These are phyloP conservation scores for Sycophaga agraensis DNA, from an alignment of 1,140 invertebrate genomes.

Conservation along the genomic window DNA sequence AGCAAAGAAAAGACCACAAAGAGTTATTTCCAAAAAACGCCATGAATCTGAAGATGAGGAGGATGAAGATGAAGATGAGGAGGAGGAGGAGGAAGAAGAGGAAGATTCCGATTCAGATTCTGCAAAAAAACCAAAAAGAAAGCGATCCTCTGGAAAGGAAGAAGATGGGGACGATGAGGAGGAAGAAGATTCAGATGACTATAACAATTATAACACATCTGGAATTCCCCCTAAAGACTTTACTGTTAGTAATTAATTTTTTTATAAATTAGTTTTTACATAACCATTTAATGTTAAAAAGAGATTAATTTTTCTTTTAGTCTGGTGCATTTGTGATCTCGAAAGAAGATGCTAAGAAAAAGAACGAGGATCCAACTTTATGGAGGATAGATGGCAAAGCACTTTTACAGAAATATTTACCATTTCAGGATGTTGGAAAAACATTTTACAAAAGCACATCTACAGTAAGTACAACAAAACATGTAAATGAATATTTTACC, in stretches of 20 bases:
- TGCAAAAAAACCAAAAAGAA: conserved; percentile 48
- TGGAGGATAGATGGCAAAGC: conserved; percentile 83
- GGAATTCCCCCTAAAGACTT: conserved; percentile 55
- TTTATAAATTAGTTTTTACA: conserved; percentile 4
- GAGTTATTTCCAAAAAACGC: conserved; percentile 50
- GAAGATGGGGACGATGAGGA: conserved; percentile 58
- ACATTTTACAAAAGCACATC: conserved; percentile 75
- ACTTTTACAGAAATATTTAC: conserved; percentile 74
- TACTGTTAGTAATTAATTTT: conserved; percentile 42
- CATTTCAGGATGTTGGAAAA: conserved; percentile 69
- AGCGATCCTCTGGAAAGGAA: conserved; percentile 51
- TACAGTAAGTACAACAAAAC: conserved; percentile 66
- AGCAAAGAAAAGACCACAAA: conserved; percentile 46
- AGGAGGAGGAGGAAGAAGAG: conserved; percentile 53
- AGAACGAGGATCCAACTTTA: conserved; percentile 64
- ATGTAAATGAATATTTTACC: background rate
- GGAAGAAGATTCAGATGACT: conserved; percentile 56
- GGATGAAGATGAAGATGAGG: conserved; percentile 53
- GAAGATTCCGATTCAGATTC: conserved; percentile 51
- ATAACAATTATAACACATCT: conserved; percentile 49
- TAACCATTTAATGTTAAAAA: conserved; percentile 3
- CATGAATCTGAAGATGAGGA: conserved; percentile 51
- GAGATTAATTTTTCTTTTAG: conserved; percentile 51
- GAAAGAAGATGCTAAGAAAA: conserved; percentile 66
- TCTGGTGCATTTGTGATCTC: conserved; percentile 70